Conservation (phyloP, 35 echinoderm and acorn worm genomes). For the Apostichopus parvimensis region DNA sequence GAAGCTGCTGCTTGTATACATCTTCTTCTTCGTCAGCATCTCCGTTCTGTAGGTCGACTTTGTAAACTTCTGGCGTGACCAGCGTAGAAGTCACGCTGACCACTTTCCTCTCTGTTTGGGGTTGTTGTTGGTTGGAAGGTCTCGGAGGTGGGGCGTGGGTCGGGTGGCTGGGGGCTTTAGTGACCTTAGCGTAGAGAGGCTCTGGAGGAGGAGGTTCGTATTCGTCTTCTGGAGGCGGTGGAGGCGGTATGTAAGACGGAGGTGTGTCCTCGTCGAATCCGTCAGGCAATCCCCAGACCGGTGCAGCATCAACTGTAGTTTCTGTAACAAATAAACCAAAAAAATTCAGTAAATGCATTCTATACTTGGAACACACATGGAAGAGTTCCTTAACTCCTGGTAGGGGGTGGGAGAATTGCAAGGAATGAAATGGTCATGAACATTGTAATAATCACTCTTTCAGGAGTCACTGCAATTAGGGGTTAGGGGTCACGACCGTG, state of each 20-base stretch:
- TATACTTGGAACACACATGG: no score
- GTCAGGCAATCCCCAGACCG: slow-evolving; percentile 41
- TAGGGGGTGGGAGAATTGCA: not conserved
- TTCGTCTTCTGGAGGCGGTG: slow-evolving; percentile 32
- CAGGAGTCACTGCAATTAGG: no score
- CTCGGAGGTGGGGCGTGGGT: slow-evolving; percentile 38
- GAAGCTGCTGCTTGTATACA: slow-evolving; percentile 38
- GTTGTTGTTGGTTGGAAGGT: slow-evolving; percentile 16
- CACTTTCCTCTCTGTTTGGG: slow-evolving; percentile 17
- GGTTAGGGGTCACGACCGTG: no score
- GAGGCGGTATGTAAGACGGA: slow-evolving; percentile 25
- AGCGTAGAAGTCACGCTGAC: slow-evolving; percentile 42
- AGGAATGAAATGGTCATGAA: no score
- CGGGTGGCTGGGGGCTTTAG: slow-evolving; percentile 11
- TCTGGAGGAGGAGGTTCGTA: slow-evolving; percentile 36
- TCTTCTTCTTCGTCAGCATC: slow-evolving; percentile 42
- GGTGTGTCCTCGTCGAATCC: slow-evolving; percentile 37
- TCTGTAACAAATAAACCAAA: not conserved
- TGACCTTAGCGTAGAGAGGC: slow-evolving; percentile 32
- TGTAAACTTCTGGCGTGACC: slow-evolving; percentile 60
- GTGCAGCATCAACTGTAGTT: slow-evolving; percentile 32
- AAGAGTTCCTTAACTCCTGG: not conserved
- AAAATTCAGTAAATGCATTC: not conserved
- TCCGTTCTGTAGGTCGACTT: slow-evolving; percentile 55
- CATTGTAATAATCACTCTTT: no score